Evolutionary conservation across 2,888 invertebrate species (phyloP).

Genomic region (Ophioninae sp.): DNA sequence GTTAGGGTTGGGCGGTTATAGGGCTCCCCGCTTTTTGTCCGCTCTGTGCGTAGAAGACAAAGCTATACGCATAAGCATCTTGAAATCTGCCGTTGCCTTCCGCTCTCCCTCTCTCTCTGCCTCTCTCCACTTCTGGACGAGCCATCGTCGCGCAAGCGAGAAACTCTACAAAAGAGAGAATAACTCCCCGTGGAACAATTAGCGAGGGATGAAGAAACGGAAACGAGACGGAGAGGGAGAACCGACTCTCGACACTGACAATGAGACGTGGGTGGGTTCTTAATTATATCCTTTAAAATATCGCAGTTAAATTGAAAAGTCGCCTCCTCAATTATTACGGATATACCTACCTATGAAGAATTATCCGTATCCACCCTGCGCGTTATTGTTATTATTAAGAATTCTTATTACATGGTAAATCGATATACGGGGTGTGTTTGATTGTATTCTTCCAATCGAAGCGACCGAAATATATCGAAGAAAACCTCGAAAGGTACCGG

Average conservation of each 20-base stretch:
- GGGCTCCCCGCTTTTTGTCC: slow-evolving; percentile 36
- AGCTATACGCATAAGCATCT: slow-evolving; percentile 51
- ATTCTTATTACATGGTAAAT: slow-evolving; percentile 34
- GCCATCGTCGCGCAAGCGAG: slow-evolving; percentile 24
- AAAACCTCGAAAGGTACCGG: neutral
- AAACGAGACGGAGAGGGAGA: slow-evolving; percentile 30
- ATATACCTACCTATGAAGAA: slow-evolving; percentile 61
- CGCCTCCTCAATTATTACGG: slow-evolving; percentile 76
- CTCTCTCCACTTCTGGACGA: neutral
- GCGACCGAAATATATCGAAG: neutral
- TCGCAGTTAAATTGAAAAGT: slow-evolving; percentile 78
- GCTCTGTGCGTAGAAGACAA: slow-evolving; percentile 51
- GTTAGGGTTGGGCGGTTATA: slow-evolving; percentile 34
- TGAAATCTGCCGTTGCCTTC: slow-evolving; percentile 41
- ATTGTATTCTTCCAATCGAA: neutral
- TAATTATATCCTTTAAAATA: slow-evolving; percentile 79
- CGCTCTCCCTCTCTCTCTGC: slow-evolving; percentile 2
- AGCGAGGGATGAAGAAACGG: slow-evolving; percentile 55
- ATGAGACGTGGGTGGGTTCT: slow-evolving; percentile 69
- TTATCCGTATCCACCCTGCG: slow-evolving; percentile 14
- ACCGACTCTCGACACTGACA: slow-evolving; percentile 10
- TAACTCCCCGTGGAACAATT: slow-evolving; percentile 54
- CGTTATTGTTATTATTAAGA: slow-evolving; percentile 53
- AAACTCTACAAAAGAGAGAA: slow-evolving; percentile 40
- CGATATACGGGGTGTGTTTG: slow-evolving; percentile 32